phyloP scores from a whole-genome alignment of 2,113 vertebrate species.

The Phalacrocorax aristotelis region DNA sequence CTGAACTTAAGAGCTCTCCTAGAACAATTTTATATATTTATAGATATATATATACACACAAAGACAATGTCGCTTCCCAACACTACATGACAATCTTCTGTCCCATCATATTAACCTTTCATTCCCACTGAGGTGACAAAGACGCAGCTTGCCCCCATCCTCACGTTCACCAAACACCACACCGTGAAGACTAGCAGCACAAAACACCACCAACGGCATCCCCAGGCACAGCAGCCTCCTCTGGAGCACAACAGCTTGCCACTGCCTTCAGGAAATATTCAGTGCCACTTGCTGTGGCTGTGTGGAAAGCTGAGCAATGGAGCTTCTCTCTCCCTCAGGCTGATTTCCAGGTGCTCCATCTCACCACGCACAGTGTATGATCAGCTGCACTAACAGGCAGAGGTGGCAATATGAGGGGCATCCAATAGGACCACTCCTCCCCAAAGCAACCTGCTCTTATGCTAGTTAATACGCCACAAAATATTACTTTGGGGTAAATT shows the following conservation, averaged over 20 bases:
- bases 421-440: background rate
- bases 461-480: background rate
- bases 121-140: background rate
- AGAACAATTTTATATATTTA: background rate
- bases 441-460: background rate
- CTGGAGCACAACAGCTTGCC: background rate
- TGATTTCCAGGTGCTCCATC: background rate
- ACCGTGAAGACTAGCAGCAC: background rate
- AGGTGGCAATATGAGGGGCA: background rate
- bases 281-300: too few species aligned
- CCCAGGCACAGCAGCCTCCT: background rate
- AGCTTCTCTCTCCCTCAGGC: accelerated
- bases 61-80: background rate
- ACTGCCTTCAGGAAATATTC: background rate
- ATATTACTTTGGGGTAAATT: background rate
- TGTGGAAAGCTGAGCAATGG: accelerated
- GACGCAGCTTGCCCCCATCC: background rate
- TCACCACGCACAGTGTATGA: accelerated
- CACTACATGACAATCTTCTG: background rate
- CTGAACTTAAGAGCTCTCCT: background rate
- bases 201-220: accelerated
- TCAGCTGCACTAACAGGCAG: background rate
- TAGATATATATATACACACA: background rate
- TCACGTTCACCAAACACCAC: background rate
- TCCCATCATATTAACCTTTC: background rate